Evolutionary conservation across 37 sponge, comb jelly and placozoan genomes (phyloP).

Genomic region (Ianthella basta): DNA sequence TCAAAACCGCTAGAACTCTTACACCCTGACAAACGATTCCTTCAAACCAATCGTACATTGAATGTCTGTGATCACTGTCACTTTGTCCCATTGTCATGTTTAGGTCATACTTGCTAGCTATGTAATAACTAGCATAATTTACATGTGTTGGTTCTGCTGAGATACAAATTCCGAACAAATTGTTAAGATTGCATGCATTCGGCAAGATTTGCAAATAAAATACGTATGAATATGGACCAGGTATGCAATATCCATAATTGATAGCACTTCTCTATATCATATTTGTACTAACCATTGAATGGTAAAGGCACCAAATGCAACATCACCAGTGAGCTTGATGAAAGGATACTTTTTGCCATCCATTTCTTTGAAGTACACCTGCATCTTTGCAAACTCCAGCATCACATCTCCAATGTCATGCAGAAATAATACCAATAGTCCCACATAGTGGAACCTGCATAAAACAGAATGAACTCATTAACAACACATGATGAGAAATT

Average conservation of each 20-base stretch:
- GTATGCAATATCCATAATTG: not conserved
- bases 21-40: too few species aligned
- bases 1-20: too few species aligned
- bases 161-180: too few species aligned
- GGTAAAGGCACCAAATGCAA: constrained; percentile 69
- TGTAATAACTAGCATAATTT: too few species aligned
- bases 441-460: constrained; percentile 76
- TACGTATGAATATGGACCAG: not conserved
- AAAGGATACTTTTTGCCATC: constrained; percentile 25
- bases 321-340: constrained; percentile 46
- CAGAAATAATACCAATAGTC: constrained; percentile 69
- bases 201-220: too few species aligned
- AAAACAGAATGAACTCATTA: not conserved
- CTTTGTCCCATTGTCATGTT: not conserved
- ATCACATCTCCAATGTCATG: constrained; percentile 78
- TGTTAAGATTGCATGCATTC: too few species aligned
- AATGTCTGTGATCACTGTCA: not conserved
- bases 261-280: not conserved
- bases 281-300: constrained; percentile 60
- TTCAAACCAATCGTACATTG: too few species aligned
- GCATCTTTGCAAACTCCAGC: constrained; percentile 73
- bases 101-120: not conserved
- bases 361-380: constrained; percentile 63
- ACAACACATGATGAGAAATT: too few species aligned
- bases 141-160: too few species aligned